Evolutionary conservation across 2,888 invertebrate species (phyloP), one percentile per base, ranked within the genome.

Genomic region (Creontiades dilutus): DNA sequence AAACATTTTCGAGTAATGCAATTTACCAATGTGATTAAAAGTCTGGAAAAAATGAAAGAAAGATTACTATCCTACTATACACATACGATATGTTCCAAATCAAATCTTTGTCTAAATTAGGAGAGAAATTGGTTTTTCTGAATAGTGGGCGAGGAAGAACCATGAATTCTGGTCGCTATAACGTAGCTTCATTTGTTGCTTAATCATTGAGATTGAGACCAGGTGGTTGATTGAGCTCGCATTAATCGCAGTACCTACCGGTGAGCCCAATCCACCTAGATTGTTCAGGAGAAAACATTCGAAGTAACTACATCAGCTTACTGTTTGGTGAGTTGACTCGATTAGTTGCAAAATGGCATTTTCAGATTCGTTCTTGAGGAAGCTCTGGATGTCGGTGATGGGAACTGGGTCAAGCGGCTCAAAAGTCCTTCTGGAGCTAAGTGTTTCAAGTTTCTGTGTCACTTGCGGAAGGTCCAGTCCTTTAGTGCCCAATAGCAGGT

Each of bases 391-490:
- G 93, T 99, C 98, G 23, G 98, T 97, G 93, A 98, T 98, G 57
- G 96, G 96, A 85, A 97, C 96, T 0, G 98, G 97, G 94, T 98
- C 98, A 28, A 98, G 94, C 0, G 98, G 97, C 93, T 97, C 97
- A 92, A 97, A 97, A n/a, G 97, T 96, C 89, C 96, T 95, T 91
- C 97, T 96, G 11, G 98, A 96, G 93, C 97, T 98, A 1, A 99
- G 94, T 0, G 97, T 96, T 93, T 98, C 98, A 47, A 99, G 94
- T 92, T 98, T 98, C 92, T 98, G 97, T 5, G 97, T 96, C 92
- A 99, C 96, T 94, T 97, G 97, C n/a, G 98, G 97, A 84, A 99
- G 94, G 94, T 99, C 99, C 92, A 98, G 96, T 5, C 99, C 99
- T 94, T 97, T 96, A 0, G 98, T 97, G 0, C 98, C 98, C 92